These are phyloP conservation scores for Cotesia chilonis DNA, from an alignment of 1,140 invertebrate species.

Conservation along the genomic window DNA sequence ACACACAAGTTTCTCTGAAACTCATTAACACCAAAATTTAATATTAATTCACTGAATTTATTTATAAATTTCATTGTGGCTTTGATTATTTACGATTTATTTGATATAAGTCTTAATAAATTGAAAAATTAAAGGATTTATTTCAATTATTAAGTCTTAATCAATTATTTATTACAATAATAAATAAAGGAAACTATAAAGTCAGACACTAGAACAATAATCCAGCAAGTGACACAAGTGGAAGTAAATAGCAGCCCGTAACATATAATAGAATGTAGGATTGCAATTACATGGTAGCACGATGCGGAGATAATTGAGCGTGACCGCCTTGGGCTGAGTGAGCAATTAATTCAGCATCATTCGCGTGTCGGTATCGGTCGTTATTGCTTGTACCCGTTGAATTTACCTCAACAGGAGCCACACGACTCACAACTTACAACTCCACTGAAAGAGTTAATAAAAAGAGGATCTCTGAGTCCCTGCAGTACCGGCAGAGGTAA, in stretches of 20 bases:
- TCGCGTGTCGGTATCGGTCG: constrained; percentile 44
- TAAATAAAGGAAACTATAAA: neutral
- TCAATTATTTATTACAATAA: no score
- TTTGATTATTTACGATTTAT: neutral
- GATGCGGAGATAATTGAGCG: constrained; percentile 47
- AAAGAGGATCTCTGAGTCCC: no score
- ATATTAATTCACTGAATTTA: constrained; percentile 15
- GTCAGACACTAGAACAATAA: constrained; percentile 8
- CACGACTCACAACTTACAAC: no score
- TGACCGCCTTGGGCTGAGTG: constrained; percentile 43
- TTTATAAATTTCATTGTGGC: neutral
- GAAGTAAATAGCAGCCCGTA: constrained; percentile 27
- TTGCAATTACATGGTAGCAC: constrained; percentile 41
- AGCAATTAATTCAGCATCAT: constrained; percentile 49
- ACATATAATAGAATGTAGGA: constrained; percentile 20
- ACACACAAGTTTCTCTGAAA: constrained; percentile 10
- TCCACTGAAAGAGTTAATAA: neutral
- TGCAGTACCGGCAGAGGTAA: neutral
- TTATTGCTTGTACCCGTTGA: constrained; percentile 39
- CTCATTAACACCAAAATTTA: constrained; percentile 28
- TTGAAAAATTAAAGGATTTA: no score
- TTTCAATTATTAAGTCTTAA: no score
- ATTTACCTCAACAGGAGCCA: constrained; percentile 21
- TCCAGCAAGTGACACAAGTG: constrained; percentile 21
- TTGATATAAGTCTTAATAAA: no score